Conservation (phyloP, 2,888 invertebrate genomes). For the Petrolisthes cinctipes region DNA sequence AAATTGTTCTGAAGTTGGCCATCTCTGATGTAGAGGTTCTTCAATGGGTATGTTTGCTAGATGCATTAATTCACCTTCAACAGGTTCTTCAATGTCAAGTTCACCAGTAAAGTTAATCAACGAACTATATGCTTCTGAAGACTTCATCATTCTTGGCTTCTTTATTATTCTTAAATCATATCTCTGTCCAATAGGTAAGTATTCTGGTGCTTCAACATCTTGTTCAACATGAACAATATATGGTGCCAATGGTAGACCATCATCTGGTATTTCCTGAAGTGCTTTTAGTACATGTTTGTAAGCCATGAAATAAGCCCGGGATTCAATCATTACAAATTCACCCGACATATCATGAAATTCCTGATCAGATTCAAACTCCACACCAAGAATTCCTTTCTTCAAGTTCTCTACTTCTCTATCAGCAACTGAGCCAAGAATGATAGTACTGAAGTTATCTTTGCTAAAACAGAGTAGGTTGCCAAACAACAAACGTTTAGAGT, state of each 20-base stretch:
- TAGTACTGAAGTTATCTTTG: conserved; percentile 61
- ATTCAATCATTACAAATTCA: conserved; percentile 69
- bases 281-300: conserved; percentile 71
- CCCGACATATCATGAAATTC: conserved; percentile 27
- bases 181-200: not conserved
- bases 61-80: not conserved
- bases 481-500: conserved; percentile 62
- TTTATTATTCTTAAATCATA: conserved; percentile 47
- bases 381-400: conserved; percentile 42
- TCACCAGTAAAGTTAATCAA: conserved; percentile 13
- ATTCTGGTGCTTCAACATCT: conserved; percentile 51
- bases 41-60: conserved; percentile 22
- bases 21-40: not conserved
- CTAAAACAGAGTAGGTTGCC: conserved; percentile 65
- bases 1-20: conserved; percentile 45
- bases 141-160: conserved; percentile 33
- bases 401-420: conserved; percentile 46
- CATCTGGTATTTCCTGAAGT: conserved; percentile 68
- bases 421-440: conserved; percentile 53
- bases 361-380: conserved; percentile 52
- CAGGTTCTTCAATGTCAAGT: not conserved
- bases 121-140: conserved; percentile 1
- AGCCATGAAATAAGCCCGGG: conserved; percentile 72
- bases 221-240: conserved; percentile 67
- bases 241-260: conserved; percentile 67